Evolutionary conservation across 2,888 invertebrate species (phyloP).

Genomic region (Trichopoda pennipes): DNA sequence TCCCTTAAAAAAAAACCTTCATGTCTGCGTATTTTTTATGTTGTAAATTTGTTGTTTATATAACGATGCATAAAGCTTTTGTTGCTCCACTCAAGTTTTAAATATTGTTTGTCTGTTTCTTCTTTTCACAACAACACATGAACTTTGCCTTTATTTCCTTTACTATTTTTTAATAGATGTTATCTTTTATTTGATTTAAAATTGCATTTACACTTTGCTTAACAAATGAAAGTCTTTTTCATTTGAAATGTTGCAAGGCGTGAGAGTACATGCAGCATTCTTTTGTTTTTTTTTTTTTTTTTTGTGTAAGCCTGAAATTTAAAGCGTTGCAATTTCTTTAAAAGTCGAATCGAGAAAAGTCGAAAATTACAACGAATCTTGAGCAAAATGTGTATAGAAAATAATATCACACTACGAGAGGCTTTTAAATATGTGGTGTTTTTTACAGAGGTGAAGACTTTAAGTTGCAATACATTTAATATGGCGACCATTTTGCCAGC

Average conservation of each 20-base stretch:
- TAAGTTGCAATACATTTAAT: no score
- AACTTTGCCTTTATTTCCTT: conserved; percentile 33
- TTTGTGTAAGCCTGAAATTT: conserved; percentile 12
- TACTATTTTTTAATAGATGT: not conserved
- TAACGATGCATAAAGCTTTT: conserved; percentile 44
- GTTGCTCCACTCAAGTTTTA: conserved; percentile 54
- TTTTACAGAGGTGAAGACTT: no score
- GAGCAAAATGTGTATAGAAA: not conserved
- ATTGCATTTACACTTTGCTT: conserved; percentile 74
- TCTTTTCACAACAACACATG: conserved; percentile 22
- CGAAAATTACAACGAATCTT: not conserved
- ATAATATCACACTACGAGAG: not conserved
- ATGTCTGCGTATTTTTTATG: conserved; percentile 21
- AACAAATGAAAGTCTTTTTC: conserved; percentile 75
- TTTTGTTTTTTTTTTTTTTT: not conserved
- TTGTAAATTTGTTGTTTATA: conserved; percentile 17
- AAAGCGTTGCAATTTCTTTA: conserved; percentile 19
- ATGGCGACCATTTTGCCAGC: no score
- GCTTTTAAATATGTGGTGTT: no score
- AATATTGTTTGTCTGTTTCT: conserved; percentile 30
- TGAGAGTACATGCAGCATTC: conserved; percentile 31
- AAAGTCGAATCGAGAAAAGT: not conserved
- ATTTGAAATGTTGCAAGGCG: conserved; percentile 25
- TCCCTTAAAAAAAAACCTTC: conserved; percentile 31
- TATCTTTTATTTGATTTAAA: conserved; percentile 53